Evolutionary conservation across 2,888 invertebrate genomes (phyloP).

Genomic region (Pyralis farinalis): DNA sequence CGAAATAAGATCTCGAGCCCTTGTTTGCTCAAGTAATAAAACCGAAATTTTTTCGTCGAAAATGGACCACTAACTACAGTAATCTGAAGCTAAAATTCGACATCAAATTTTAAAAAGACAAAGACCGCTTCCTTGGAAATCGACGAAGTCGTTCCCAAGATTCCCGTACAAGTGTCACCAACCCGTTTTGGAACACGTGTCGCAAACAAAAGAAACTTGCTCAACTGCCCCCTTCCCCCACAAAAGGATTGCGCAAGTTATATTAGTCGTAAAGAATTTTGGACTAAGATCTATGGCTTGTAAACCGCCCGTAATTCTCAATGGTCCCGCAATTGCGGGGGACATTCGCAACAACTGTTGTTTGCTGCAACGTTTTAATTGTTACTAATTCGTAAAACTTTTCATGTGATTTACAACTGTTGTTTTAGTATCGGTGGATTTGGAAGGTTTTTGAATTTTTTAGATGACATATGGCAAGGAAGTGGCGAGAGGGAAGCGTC

Average conservation of each 20-base stretch:
- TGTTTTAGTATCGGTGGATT: constrained; percentile 55
- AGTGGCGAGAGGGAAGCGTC: constrained; percentile 31
- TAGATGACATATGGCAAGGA: constrained; percentile 41
- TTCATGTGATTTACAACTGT: constrained; percentile 69
- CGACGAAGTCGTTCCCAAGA: constrained; percentile 51
- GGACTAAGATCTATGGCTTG: constrained; percentile 76
- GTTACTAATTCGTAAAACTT: constrained; percentile 78
- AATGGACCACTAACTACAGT: constrained; percentile 40
- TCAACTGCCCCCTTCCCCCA: constrained; percentile 53
- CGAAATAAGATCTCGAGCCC: neutral
- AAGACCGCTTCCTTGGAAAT: constrained; percentile 50
- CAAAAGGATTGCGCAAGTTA: constrained; percentile 79
- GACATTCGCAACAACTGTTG: constrained; percentile 78
- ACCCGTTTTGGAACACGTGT: constrained; percentile 79
- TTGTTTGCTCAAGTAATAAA: constrained; percentile 3
- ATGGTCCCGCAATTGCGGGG: constrained; percentile 74
- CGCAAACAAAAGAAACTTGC: constrained; percentile 75
- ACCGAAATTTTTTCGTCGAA: constrained; percentile 33
- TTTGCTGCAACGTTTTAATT: constrained; percentile 77
- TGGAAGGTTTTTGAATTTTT: constrained; percentile 29
- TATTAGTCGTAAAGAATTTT: constrained; percentile 78
- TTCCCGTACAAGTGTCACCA: constrained; percentile 69
- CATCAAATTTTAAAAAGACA: constrained; percentile 43
- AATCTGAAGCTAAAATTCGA: constrained; percentile 39
- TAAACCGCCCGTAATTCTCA: constrained; percentile 73